These are phyloP conservation scores for Castor canadensis DNA, from an alignment of 2,113 vertebrate genomes.

Conservation along the genomic window DNA sequence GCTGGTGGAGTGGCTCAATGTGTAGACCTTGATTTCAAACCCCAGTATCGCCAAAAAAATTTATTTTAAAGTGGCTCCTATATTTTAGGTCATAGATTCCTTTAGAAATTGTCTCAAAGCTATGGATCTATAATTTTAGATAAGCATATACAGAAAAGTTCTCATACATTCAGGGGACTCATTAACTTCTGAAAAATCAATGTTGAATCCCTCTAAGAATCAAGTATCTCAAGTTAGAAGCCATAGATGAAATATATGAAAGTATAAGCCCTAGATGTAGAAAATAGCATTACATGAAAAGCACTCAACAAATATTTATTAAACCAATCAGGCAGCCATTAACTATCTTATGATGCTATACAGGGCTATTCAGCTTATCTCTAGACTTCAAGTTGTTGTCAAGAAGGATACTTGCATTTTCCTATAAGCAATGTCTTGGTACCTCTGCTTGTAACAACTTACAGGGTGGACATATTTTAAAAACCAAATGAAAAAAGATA, in stretches of 20 bases:
- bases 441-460: background rate
- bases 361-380: background rate
- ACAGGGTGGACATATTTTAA: background rate
- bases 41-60: no score
- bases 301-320: background rate
- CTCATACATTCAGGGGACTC: background rate
- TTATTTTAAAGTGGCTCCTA: background rate
- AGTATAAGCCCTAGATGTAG: fast-evolving
- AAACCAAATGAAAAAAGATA: background rate
- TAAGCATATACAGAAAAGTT: background rate
- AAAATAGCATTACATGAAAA: background rate
- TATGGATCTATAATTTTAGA: background rate
- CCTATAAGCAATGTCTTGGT: background rate
- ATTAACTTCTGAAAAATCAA: background rate
- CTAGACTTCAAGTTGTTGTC: background rate
- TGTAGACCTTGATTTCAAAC: no score
- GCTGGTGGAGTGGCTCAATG: no score
- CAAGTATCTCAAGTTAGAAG: background rate
- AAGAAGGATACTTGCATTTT: background rate
- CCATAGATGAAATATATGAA: no score
- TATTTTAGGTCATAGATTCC: background rate
- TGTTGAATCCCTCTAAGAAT: background rate
- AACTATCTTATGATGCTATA: background rate
- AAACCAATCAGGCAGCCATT: background rate
- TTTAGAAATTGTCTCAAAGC: background rate